Evolutionary conservation across 1,140 invertebrate species (phyloP).

Genomic region (Pteromalus puparum): DNA sequence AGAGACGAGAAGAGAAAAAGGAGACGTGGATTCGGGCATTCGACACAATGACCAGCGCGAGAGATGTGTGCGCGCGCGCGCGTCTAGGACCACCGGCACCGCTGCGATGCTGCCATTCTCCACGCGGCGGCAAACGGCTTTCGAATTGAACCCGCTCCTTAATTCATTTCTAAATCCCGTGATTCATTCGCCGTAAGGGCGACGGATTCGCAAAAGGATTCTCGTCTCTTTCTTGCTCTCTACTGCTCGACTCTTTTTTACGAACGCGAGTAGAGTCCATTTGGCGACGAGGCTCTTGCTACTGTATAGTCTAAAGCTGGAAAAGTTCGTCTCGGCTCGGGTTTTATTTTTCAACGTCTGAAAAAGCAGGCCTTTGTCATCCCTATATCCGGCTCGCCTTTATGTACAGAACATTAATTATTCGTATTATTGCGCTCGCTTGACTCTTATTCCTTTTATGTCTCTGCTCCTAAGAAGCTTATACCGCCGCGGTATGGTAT

Average conservation of each 20-base stretch:
- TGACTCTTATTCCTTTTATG: not conserved
- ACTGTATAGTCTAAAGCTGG: not conserved
- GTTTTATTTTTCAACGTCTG: conserved; percentile 22
- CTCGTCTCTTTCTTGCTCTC: not conserved
- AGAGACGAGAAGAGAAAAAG: conserved; percentile 47
- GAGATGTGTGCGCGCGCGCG: conserved; percentile 59
- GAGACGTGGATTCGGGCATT: conserved; percentile 54
- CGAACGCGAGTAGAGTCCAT: not conserved
- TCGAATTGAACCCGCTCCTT: conserved; percentile 69
- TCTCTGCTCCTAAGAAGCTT: not conserved
- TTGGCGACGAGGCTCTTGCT: conserved; percentile 23
- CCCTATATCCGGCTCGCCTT: not conserved
- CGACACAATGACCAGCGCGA: conserved; percentile 67
- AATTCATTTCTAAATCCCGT: conserved; percentile 72
- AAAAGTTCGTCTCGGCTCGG: conserved; percentile 10
- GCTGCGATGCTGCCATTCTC: conserved; percentile 53
- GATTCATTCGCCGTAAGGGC: conserved; percentile 63
- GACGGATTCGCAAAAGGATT: conserved; percentile 5
- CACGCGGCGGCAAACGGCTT: conserved; percentile 61
- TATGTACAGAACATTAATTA: conserved; percentile 25
- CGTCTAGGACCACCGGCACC: conserved; percentile 66
- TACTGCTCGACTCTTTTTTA: not conserved
- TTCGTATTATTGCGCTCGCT: not conserved
- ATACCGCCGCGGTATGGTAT: not conserved
- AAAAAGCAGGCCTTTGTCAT: conserved; percentile 15